These are phyloP conservation scores for Enteromius viviparus DNA, from an alignment of 2,797 vertebrate species.

Conservation along the genomic window DNA sequence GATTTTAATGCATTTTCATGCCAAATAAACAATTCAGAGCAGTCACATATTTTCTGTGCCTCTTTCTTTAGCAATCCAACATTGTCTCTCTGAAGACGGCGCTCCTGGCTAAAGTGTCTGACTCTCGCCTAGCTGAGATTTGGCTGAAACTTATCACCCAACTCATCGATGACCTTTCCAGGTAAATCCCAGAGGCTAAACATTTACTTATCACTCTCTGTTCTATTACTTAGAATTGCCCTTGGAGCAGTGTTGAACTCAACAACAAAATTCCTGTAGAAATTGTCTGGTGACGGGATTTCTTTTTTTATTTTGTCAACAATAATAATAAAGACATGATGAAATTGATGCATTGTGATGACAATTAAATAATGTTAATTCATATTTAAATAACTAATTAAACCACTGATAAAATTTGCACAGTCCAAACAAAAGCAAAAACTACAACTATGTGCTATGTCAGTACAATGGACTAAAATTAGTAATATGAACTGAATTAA, in stretches of 20 bases:
- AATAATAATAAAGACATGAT: neutral
- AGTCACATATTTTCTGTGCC: neutral
- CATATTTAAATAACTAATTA: conserved; percentile 3
- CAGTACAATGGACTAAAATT: neutral
- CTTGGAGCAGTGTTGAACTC: neutral
- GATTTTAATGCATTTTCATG: conserved; percentile 32
- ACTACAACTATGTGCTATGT: neutral
- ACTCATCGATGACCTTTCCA: conserved; percentile 86
- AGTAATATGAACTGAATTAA: neutral
- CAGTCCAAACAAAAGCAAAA: neutral
- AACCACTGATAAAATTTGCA: neutral
- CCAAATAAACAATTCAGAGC: neutral
- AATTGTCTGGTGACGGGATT: neutral
- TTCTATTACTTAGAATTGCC: conserved; percentile 9
- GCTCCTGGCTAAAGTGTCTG: conserved; percentile 83
- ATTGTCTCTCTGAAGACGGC: conserved; percentile 85
- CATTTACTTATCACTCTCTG: conserved; percentile 1
- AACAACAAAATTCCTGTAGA: neutral
- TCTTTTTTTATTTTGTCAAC: neutral
- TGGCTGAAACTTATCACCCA: conserved; percentile 91
- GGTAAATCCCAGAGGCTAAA: conserved; percentile 73
- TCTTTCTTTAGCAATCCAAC: conserved; percentile 84
- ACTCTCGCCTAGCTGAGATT: conserved; percentile 80
- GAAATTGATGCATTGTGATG: neutral
- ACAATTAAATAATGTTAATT: neutral